These are phyloP conservation scores for Chloroceryle amazona DNA, from an alignment of 2,797 vertebrate species.

Conservation along the genomic window DNA sequence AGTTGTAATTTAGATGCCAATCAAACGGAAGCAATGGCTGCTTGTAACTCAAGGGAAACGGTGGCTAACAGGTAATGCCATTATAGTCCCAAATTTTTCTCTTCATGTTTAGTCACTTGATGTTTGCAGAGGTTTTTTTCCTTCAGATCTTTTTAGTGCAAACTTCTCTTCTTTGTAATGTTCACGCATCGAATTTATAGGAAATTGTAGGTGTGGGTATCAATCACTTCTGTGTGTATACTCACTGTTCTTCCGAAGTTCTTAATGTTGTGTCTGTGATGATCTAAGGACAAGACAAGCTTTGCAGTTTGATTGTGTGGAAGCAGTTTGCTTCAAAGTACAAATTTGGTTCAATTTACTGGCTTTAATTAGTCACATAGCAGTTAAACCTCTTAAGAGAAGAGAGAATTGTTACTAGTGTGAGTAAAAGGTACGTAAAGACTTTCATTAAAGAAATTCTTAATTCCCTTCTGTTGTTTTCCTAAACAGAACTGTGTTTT, in stretches of 20 bases:
- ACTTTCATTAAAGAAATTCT: neutral
- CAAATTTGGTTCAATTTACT: neutral
- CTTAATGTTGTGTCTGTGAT: neutral
- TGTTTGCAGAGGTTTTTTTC: neutral
- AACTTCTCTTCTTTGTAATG: too few relatives aligned
- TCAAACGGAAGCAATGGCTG: constrained; percentile 69
- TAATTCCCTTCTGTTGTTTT: neutral
- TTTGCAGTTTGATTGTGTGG: neutral
- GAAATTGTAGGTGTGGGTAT: neutral
- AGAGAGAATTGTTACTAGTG: neutral
- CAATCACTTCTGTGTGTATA: neutral
- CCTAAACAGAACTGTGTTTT: neutral
- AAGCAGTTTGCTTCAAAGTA: neutral
- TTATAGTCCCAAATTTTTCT: neutral
- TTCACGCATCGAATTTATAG: neutral
- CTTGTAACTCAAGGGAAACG: constrained; percentile 81
- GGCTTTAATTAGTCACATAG: neutral
- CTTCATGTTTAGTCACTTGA: neutral
- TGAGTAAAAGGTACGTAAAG: neutral
- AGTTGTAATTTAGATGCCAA: constrained; percentile 51
- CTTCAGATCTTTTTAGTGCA: neutral
- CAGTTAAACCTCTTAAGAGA: neutral
- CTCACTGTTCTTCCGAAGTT: neutral
- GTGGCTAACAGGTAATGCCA: constrained; percentile 88
- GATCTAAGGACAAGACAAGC: neutral